Conservation (phyloP, 2,888 invertebrate genomes). For the Oscheius sp. region DNA sequence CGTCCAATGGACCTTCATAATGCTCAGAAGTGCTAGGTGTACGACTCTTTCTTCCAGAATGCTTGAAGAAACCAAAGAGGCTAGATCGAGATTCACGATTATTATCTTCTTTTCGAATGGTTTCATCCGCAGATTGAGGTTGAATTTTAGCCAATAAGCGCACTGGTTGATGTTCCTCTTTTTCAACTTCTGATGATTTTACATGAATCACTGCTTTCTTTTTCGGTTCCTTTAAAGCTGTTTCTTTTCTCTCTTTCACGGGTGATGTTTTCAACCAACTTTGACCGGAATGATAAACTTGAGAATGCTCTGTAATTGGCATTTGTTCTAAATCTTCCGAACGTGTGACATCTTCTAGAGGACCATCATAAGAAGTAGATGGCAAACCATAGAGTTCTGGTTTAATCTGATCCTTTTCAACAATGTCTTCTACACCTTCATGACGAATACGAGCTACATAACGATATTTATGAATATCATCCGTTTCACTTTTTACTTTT, state of each 20-base stretch:
- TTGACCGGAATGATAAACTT: slow-evolving; percentile 40
- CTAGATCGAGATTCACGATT: not conserved
- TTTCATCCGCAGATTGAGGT: not conserved
- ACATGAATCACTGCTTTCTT: slow-evolving; percentile 23
- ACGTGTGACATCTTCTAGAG: slow-evolving; percentile 7
- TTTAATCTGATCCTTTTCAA: slow-evolving; percentile 28
- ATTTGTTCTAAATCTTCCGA: slow-evolving; percentile 11
- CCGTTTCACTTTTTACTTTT: not conserved
- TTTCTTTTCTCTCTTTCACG: not conserved
- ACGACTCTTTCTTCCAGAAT: not conserved
- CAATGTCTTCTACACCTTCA: slow-evolving; percentile 44
- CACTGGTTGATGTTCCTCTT: slow-evolving; percentile 12
- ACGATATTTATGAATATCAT: slow-evolving; percentile 8
- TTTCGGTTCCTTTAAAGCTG: not conserved
- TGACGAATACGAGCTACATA: slow-evolving; percentile 40
- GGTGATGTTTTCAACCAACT: not conserved
- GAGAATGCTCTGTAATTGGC: slow-evolving; percentile 31
- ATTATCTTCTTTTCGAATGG: not conserved
- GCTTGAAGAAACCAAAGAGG: slow-evolving; percentile 11
- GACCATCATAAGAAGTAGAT: slow-evolving; percentile 29
- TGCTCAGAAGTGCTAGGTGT: not conserved
- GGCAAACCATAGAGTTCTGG: slow-evolving; percentile 34
- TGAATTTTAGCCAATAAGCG: slow-evolving; percentile 38
- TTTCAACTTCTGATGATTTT: not conserved
- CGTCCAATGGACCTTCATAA: slow-evolving; percentile 22